These are phyloP conservation scores for Lates calcarifer DNA, from an alignment of 2,113 vertebrate species.

Conservation along the genomic window DNA sequence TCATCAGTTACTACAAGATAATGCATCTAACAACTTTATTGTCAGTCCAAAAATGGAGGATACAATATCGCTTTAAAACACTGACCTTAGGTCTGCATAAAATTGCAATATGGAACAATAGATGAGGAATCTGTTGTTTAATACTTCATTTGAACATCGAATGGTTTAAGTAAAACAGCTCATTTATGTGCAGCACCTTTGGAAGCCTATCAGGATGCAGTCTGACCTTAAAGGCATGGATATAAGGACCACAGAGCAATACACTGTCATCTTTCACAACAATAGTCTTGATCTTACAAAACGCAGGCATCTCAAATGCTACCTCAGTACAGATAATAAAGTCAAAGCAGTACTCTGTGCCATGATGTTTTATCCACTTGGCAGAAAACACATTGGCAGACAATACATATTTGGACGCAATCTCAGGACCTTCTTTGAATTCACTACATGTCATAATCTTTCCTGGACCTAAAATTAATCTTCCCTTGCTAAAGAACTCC, in stretches of 20 bases:
- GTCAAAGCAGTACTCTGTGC: not conserved
- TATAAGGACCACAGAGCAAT: not conserved
- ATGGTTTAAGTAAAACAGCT: not conserved
- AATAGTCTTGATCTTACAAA: not conserved
- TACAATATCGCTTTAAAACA: too few species aligned
- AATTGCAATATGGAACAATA: not conserved
- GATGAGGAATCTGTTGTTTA: not conserved
- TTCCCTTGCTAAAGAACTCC: too few species aligned
- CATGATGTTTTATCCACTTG: not conserved
- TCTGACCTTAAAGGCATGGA: not conserved
- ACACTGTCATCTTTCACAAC: not conserved
- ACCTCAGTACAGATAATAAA: not conserved
- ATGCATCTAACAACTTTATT: too few species aligned
- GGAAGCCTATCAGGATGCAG: not conserved
- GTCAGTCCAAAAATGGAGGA: too few species aligned
- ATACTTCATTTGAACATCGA: not conserved
- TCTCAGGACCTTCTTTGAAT: too few species aligned
- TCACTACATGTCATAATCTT: too few species aligned
- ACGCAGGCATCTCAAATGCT: conserved; percentile 1
- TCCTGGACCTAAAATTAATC: too few species aligned
- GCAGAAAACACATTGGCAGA: too few species aligned
- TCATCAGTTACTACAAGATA: too few species aligned
- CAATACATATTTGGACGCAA: not conserved
- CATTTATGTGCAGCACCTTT: not conserved
- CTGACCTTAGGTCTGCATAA: not conserved